These are phyloP conservation scores for Geococcyx californianus DNA, from an alignment of 2,113 vertebrate genomes.

Conservation along the genomic window DNA sequence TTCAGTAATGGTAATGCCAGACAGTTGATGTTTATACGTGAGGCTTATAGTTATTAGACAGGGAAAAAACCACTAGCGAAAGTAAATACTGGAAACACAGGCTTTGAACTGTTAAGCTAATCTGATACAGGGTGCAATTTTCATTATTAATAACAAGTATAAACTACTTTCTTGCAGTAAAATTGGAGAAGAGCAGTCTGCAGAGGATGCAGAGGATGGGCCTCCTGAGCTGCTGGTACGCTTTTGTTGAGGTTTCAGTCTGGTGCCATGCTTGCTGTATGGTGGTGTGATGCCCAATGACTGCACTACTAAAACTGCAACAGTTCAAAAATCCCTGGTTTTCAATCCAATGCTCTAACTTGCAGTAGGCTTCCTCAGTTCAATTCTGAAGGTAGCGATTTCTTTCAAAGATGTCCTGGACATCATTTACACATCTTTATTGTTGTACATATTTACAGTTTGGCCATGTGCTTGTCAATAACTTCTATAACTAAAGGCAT, in stretches of 20 bases:
- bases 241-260: background rate
- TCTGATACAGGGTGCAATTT: background rate
- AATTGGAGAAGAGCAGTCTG: slow-evolving; percentile 94
- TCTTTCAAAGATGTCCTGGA: background rate
- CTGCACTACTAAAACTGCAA: background rate
- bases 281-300: background rate
- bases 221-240: slow-evolving; percentile 91
- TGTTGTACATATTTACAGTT: background rate
- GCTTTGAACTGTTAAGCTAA: background rate
- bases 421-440: background rate
- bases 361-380: background rate
- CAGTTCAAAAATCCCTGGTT: background rate
- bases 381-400: background rate
- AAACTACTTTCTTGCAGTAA: slow-evolving; percentile 78
- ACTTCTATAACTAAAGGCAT: rapidly evolving
- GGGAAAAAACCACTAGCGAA: background rate
- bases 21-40: background rate
- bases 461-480: background rate
- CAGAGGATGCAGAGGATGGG: slow-evolving; percentile 93
- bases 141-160: background rate
- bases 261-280: background rate
- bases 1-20: background rate
- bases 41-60: background rate
- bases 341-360: background rate
- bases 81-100: background rate